A percentile compares a stretch with the other conserved stretches of the same genome.
These are phyloP conservation scores for Merluccius polli DNA, from an alignment of 2,797 vertebrate species.

Conservation along the genomic window DNA sequence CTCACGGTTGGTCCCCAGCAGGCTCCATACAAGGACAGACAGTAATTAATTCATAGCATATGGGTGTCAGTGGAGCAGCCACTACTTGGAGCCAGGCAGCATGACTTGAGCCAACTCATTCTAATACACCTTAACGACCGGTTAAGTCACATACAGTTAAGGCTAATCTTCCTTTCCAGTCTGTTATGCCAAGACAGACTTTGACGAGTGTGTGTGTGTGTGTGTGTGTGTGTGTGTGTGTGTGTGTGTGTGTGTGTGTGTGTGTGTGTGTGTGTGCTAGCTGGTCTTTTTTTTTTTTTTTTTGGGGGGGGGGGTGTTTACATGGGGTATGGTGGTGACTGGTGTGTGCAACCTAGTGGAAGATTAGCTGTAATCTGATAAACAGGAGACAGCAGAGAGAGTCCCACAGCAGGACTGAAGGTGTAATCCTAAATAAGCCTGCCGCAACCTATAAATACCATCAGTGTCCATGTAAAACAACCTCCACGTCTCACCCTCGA, in stretches of 20 bases:
- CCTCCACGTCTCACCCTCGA: background rate
- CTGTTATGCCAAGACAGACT: background rate
- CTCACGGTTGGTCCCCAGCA: background rate
- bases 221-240: too few relatives aligned
- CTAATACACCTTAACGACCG: background rate
- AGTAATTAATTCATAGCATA: background rate
- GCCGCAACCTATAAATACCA: slow-evolving; percentile 27
- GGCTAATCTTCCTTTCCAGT: background rate
- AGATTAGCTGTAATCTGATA: slow-evolving; percentile 63
- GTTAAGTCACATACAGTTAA: background rate
- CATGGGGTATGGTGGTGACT: slow-evolving; percentile 9
- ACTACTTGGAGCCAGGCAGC: background rate
- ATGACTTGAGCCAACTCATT: background rate
- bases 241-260: too few relatives aligned
- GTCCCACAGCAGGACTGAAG: slow-evolving; percentile 43
- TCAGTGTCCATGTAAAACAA: background rate
- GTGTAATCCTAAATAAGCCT: slow-evolving; percentile 53
- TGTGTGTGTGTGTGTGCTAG: background rate
- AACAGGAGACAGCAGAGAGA: slow-evolving; percentile 26
- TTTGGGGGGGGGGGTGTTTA: too few relatives aligned
- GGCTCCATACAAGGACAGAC: background rate
- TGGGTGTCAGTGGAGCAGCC: slow-evolving; percentile 1
- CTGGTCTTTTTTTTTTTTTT: too few relatives aligned
- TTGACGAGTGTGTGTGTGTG: background rate
- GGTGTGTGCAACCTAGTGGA: slow-evolving; percentile 22